A percentile compares a stretch with the other conserved stretches of the same genome.
Evolutionary conservation across 2,888 invertebrate genomes (phyloP).

Genomic region (Celastrina argiolus): DNA sequence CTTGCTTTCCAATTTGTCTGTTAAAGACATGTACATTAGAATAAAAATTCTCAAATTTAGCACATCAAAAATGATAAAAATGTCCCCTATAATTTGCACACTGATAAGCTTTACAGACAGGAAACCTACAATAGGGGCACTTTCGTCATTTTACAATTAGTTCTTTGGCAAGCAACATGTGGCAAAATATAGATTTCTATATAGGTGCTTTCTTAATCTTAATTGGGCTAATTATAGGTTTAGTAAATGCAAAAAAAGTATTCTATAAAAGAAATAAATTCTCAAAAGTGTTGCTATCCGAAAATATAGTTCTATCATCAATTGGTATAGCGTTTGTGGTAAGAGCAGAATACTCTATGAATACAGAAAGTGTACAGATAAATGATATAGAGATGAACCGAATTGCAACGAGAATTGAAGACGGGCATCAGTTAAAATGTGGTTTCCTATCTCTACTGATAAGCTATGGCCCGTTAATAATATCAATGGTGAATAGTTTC

Average conservation of each 20-base stretch:
- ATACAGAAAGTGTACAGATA: slow-evolving; percentile 44
- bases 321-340: slow-evolving; percentile 59
- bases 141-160: slow-evolving; percentile 37
- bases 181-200: slow-evolving; percentile 52
- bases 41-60: slow-evolving; percentile 6
- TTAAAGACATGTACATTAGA: too few relatives aligned
- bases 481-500: slow-evolving; percentile 67
- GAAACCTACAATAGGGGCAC: slow-evolving; percentile 51
- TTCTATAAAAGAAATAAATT: slow-evolving; percentile 45
- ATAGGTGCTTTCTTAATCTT: slow-evolving; percentile 59
- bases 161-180: slow-evolving; percentile 45
- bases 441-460: slow-evolving; percentile 50
- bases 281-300: slow-evolving; percentile 56
- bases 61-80: slow-evolving; percentile 36
- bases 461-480: slow-evolving; percentile 60
- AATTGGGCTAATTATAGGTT: slow-evolving; percentile 55
- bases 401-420: slow-evolving; percentile 36
- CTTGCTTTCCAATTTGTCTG: too few relatives aligned
- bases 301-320: slow-evolving; percentile 60
- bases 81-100: slow-evolving; percentile 66
- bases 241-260: slow-evolving; percentile 57
- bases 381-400: slow-evolving; percentile 44
- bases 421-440: slow-evolving; percentile 42
- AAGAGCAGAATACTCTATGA: slow-evolving; percentile 47
- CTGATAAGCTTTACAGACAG: slow-evolving; percentile 42